phyloP scores from a whole-genome alignment of 1,140 invertebrate genomes.

The Drosophila sp. region DNA sequence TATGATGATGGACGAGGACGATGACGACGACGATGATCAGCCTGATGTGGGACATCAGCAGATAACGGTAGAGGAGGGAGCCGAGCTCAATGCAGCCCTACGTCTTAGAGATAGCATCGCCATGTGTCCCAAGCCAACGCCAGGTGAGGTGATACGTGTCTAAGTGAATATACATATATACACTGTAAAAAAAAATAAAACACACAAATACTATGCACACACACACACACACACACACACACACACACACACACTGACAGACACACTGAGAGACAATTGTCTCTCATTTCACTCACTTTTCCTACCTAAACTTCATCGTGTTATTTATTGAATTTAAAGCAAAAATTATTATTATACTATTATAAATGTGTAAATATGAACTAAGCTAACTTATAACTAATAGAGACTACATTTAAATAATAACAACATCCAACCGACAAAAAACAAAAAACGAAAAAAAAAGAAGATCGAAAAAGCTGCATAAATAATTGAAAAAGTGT shows the following conservation, averaged over 20 bases:
- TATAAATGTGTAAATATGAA: slow-evolving; percentile 3
- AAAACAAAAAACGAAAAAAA: slow-evolving; percentile 24
- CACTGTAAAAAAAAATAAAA: background rate
- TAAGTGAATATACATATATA: slow-evolving; percentile 35
- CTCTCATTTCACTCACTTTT: slow-evolving; percentile 7
- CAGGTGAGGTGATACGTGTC: slow-evolving; percentile 79
- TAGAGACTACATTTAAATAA: slow-evolving; percentile 10
- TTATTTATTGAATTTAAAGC: slow-evolving; percentile 19
- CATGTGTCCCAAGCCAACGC: slow-evolving; percentile 67
- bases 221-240: slow-evolving; percentile 35
- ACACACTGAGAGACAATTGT: slow-evolving; percentile 23
- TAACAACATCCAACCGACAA: slow-evolving; percentile 7
- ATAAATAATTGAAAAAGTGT: slow-evolving; percentile 64
- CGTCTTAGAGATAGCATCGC: slow-evolving; percentile 68
- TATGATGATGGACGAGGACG: background rate
- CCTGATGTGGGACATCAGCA: slow-evolving; percentile 20
- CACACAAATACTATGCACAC: background rate
- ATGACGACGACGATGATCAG: background rate
- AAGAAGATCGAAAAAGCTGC: slow-evolving; percentile 51
- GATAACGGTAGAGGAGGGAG: slow-evolving; percentile 28
- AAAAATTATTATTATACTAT: slow-evolving; percentile 4
- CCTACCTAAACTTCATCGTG: slow-evolving; percentile 14
- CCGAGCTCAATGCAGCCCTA: slow-evolving; percentile 52
- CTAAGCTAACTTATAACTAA: slow-evolving; percentile 6
- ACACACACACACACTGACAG: slow-evolving; percentile 51